Base-by-base conservation (phyloP, 2,113 vertebrate species). In the Electrona antarctica region DNA sequence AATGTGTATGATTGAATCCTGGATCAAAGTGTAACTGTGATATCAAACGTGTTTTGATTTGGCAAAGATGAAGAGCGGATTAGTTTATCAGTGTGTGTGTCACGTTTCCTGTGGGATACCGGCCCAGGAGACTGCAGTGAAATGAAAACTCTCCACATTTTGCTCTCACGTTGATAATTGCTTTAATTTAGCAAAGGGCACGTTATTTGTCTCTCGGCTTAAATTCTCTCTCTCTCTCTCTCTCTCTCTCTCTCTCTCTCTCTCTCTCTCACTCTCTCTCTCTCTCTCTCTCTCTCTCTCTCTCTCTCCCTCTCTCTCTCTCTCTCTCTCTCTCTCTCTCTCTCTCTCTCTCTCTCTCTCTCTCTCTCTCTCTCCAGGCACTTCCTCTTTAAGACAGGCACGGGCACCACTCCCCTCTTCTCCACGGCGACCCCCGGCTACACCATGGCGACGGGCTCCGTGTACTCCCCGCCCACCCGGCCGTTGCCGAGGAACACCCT, bases 371-470 rank as follows among this genome's bases (percentile, higher is more conserved):
- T 51, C 21, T 81, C 71, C 92, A 98, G 97, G 95, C 98, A 99
- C 94, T 99, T 99, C 93, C 96, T 99, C 93, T 99, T 99, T 92
- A 99, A 99, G 92, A 98, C 97, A 87, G 97, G 97, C 91, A 98
- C 98, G 83, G 98, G 98, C 91, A 98, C 98, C 64, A 98, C 97
- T 79, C 98, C 98, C 33, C 96, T 99, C 92, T 99, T 99, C 94
- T 98, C 97, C 89, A 98, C 97, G 73, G 96, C 98, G 55, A 98
- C 97, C 21, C 98, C 98, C 68, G 97, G 97, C 83, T 99, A 99
- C 95, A 99, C 97, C 59, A 99, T 99, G 98, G 97, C 97, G 74
- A 98, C 98, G 29, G 96, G 98, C 83, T 97, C 97, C 3, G 97
- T 99, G 82, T 99, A 99, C 86, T 98, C 97, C 0, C 97, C 97